Conservation (phyloP, 2,888 invertebrate genomes). For the Metellina segmentata region DNA sequence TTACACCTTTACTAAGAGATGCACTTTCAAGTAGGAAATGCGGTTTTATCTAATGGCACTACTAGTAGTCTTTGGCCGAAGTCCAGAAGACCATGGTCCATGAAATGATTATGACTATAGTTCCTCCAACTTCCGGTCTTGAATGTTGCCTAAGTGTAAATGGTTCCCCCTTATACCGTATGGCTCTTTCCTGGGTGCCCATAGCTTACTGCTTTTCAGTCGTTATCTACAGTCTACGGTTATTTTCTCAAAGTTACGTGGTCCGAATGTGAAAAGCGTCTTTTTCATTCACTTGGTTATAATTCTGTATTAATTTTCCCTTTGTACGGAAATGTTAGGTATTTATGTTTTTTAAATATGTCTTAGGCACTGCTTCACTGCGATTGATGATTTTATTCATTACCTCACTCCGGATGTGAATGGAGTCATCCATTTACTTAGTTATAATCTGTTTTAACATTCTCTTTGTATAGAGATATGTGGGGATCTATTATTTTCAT, state of each 20-base stretch:
- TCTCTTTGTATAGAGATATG: too few species aligned
- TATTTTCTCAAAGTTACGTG: slow-evolving; percentile 37
- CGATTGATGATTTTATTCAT: too few species aligned
- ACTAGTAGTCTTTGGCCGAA: slow-evolving; percentile 1
- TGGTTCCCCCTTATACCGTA: slow-evolving; percentile 25
- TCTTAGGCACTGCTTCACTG: too few species aligned
- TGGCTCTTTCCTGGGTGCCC: slow-evolving; percentile 10
- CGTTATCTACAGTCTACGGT: slow-evolving; percentile 29
- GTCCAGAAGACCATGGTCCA: slow-evolving; percentile 46
- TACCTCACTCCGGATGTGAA: too few species aligned
- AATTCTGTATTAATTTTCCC: background rate
- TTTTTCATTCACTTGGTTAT: slow-evolving; percentile 5
- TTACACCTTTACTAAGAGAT: slow-evolving; percentile 40
- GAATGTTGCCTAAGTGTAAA: slow-evolving; percentile 52
- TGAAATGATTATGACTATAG: slow-evolving; percentile 61
- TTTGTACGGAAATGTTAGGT: background rate
- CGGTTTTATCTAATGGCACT: slow-evolving; percentile 55
- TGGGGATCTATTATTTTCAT: too few species aligned
- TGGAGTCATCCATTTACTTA: too few species aligned
- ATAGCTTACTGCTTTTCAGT: slow-evolving; percentile 38
- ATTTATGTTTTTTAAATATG: too few species aligned
- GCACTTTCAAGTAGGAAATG: slow-evolving; percentile 62
- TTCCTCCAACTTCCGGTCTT: slow-evolving; percentile 48
- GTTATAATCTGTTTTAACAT: too few species aligned
- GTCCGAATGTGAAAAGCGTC: slow-evolving; percentile 20